phyloP scores from a whole-genome alignment of 2,113 vertebrate genomes.

The Gopherus flavomarginatus region DNA sequence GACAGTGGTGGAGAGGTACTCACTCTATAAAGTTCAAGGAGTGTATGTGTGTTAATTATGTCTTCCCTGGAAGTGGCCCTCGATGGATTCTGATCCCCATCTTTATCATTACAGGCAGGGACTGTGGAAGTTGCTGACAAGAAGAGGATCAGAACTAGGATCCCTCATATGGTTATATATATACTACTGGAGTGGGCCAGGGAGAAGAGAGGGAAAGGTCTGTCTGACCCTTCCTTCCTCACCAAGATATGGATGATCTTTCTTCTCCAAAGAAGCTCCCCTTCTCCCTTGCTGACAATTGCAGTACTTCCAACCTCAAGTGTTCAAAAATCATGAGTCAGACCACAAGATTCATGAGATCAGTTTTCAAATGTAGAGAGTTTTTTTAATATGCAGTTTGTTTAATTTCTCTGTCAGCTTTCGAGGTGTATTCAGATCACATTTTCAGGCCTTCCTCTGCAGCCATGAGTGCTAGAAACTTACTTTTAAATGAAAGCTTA shows the following conservation, averaged over 20 bases:
- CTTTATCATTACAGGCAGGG: background rate
- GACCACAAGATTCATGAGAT: background rate
- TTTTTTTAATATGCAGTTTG: background rate
- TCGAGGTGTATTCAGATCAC: background rate
- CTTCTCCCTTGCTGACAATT: background rate
- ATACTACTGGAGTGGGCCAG: background rate
- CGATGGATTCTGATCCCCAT: background rate
- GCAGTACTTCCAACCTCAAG: background rate
- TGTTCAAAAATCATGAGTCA: background rate
- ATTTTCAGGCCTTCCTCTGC: background rate
- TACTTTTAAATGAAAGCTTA: background rate
- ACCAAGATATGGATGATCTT: background rate
- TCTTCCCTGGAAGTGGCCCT: background rate
- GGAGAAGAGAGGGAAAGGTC: background rate
- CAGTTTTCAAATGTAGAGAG: background rate
- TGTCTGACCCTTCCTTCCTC: background rate
- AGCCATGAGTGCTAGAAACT: no score
- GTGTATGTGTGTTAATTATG: background rate
- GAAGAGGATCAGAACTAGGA: background rate
- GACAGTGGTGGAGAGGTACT: background rate
- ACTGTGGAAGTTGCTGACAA: background rate
- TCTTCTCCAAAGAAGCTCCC: background rate
- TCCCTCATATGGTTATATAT: background rate
- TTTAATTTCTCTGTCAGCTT: background rate
- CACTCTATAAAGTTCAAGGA: background rate